Conservation (phyloP, 2,113 vertebrate species). For the Nibea albiflora region DNA sequence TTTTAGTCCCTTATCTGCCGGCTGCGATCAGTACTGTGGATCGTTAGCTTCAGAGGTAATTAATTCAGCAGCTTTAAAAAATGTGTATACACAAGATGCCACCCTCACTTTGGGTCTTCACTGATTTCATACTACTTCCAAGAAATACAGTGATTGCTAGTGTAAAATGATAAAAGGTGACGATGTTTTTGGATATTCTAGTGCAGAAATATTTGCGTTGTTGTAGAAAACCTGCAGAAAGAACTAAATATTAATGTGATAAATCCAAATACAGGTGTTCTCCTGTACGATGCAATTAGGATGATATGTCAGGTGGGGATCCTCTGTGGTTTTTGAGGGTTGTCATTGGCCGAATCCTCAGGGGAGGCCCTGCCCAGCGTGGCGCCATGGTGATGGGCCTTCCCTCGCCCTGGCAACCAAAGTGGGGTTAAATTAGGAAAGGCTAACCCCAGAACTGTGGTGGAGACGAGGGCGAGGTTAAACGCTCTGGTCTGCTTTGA, state of each 20-base stretch:
- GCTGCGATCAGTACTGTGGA: conserved; percentile 6
- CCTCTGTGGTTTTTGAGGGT: conserved; percentile 58
- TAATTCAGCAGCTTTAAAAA: conserved; percentile 3
- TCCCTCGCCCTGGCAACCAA: conserved; percentile 60
- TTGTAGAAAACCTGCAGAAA: not conserved
- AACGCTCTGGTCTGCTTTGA: conserved; percentile 75
- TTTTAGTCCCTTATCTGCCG: conserved; percentile 41
- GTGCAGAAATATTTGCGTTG: not conserved
- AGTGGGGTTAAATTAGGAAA: conserved; percentile 78
- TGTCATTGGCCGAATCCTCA: conserved; percentile 58
- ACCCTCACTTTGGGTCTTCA: not conserved
- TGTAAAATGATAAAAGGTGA: not conserved
- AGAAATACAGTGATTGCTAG: not conserved
- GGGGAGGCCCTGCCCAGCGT: conserved; percentile 70
- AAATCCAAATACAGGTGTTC: conserved; percentile 1
- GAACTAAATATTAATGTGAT: not conserved
- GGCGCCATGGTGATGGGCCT: conserved; percentile 64
- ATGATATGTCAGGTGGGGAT: conserved; percentile 58
- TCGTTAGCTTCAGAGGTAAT: not conserved
- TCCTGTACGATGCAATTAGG: conserved; percentile 19
- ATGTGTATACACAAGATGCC: not conserved
- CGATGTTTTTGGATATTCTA: not conserved
- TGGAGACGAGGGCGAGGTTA: conserved; percentile 77
- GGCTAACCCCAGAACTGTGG: conserved; percentile 75
- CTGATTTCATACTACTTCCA: not conserved